These are phyloP conservation scores for Tapirus terrestris DNA, from an alignment of 2,113 vertebrate species.

Conservation along the genomic window DNA sequence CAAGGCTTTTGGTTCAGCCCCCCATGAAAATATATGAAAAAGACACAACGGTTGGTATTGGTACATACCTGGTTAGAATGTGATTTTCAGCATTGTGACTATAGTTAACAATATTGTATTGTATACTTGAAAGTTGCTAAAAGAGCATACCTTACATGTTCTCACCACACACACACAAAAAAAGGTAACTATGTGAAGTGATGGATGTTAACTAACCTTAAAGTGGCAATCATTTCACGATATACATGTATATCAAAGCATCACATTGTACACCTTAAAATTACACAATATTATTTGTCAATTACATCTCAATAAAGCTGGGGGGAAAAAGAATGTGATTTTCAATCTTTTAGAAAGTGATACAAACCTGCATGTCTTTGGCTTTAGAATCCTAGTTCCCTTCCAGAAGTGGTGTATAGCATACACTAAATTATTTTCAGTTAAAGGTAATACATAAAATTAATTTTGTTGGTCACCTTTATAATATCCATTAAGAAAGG, in stretches of 20 bases:
- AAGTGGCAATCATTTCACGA: background rate
- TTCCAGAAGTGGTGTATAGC: background rate
- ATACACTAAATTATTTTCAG: background rate
- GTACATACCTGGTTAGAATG: background rate
- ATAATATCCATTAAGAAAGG: background rate
- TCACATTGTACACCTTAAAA: background rate
- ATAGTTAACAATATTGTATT: background rate
- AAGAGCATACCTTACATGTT: background rate
- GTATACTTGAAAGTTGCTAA: background rate
- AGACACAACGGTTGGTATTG: background rate
- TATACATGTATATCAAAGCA: background rate
- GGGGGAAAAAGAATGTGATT: background rate
- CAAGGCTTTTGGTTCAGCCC: background rate
- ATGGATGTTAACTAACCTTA: background rate
- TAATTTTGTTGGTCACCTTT: conserved; percentile 21
- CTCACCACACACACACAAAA: background rate
- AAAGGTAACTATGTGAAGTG: background rate
- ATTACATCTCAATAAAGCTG: background rate
- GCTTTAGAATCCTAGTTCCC: background rate
- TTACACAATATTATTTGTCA: background rate
- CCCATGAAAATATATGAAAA: background rate
- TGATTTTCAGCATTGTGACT: background rate
- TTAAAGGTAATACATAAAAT: conserved; percentile 19
- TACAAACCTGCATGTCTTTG: background rate
- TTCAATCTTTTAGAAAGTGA: conserved; percentile 14